Percentiles rank a stretch among this genome's conserved stretches.
Evolutionary conservation across 2,797 vertebrate genomes (phyloP).

Genomic region (Pelodytes ibericus): DNA sequence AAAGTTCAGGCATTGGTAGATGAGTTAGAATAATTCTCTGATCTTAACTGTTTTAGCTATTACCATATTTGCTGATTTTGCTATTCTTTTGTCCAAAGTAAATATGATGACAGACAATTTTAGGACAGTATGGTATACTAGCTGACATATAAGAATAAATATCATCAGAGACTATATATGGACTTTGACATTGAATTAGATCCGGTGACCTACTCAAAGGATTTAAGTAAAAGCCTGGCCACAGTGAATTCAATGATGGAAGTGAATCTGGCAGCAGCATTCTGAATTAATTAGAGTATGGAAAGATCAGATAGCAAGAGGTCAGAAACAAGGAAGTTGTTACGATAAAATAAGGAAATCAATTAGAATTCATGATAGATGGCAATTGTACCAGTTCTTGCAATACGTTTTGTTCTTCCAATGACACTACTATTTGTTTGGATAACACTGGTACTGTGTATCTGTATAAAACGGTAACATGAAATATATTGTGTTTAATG

Average conservation of each 20-base stretch:
- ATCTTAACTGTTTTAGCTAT: too few species aligned
- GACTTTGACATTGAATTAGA: conserved; percentile 52
- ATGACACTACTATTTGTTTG: not conserved
- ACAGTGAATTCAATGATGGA: conserved; percentile 52
- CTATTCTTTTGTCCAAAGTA: too few species aligned
- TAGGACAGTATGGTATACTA: not conserved
- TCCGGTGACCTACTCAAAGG: conserved; percentile 47
- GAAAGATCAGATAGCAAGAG: conserved; percentile 52
- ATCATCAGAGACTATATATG: conserved; percentile 24
- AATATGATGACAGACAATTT: not conserved
- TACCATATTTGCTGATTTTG: too few species aligned
- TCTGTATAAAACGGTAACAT: too few species aligned
- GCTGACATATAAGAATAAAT: conserved; percentile 10
- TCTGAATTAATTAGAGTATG: conserved; percentile 53
- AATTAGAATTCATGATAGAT: conserved; percentile 42
- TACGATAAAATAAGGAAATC: conserved; percentile 50
- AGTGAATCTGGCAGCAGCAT: conserved; percentile 55
- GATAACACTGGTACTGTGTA: too few species aligned
- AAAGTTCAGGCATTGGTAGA: too few species aligned
- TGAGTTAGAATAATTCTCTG: too few species aligned
- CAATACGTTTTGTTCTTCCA: conserved; percentile 29
- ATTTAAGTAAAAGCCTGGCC: conserved; percentile 51
- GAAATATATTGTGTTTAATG: too few species aligned
- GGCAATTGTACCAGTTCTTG: conserved; percentile 29
- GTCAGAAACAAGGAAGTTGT: conserved; percentile 50